Evolutionary conservation across 2,888 invertebrate species (phyloP).

Genomic region (Geotrupes spiniger): DNA sequence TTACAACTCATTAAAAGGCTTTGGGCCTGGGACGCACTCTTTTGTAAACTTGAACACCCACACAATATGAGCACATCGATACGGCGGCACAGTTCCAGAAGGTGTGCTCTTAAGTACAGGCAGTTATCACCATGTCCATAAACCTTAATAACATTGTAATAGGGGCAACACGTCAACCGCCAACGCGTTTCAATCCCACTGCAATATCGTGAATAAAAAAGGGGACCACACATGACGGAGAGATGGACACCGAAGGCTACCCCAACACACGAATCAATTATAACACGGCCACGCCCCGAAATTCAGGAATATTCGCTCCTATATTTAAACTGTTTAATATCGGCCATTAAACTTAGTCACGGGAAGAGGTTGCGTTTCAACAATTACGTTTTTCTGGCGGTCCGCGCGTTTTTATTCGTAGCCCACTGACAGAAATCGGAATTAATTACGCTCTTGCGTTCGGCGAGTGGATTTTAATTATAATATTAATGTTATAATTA

Average conservation of each 20-base stretch:
- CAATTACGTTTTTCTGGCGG: conserved; percentile 14
- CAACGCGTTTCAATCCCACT: conserved; percentile 5
- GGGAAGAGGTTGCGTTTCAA: conserved; percentile 14
- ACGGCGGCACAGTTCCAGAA: no score
- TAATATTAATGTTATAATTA: conserved; percentile 6
- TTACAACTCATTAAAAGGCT: no score
- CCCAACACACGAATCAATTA: conserved; percentile 16
- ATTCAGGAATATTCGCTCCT: conserved; percentile 18
- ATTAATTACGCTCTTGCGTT: conserved; percentile 13
- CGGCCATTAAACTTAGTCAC: conserved; percentile 19
- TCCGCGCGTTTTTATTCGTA: neutral
- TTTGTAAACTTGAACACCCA: no score
- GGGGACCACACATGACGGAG: conserved; percentile 15
- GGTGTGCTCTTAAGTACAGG: no score
- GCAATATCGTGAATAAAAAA: conserved; percentile 6
- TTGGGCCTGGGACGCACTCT: no score
- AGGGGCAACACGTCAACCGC: neutral
- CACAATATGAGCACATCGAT: no score
- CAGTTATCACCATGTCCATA: no score
- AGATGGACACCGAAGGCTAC: conserved; percentile 11
- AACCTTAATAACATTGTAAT: no score
- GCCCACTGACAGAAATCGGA: conserved; percentile 17
- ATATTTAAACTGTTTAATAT: conserved; percentile 18
- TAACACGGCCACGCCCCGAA: conserved; percentile 9
- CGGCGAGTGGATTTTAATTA: conserved; percentile 5